These are phyloP conservation scores for Diglossa cyanea DNA, from an alignment of 2,797 vertebrate species.

Conservation along the genomic window DNA sequence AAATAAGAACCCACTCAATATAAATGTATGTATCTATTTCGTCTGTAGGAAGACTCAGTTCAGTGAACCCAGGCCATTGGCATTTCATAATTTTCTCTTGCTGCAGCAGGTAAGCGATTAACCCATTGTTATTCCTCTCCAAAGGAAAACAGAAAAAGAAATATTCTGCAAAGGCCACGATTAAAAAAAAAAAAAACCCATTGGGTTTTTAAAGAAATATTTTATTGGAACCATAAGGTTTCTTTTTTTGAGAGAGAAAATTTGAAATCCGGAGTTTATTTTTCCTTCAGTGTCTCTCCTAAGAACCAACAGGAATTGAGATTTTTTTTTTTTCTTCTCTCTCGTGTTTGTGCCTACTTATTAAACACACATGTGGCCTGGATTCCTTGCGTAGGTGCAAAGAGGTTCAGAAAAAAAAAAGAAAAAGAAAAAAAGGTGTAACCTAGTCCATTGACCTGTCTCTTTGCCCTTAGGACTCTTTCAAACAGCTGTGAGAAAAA, in stretches of 20 bases:
- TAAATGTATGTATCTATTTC: neutral
- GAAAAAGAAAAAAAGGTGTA: conserved; percentile 54
- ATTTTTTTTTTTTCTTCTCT: conserved; percentile 39
- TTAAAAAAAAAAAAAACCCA: conserved; percentile 15
- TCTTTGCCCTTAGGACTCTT: conserved; percentile 79
- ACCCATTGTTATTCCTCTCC: conserved; percentile 42
- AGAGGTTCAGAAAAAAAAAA: conserved; percentile 4
- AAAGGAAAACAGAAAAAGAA: conserved; percentile 57
- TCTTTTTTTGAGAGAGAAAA: conserved; percentile 63
- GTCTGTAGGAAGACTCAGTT: neutral
- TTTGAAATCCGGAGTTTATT: conserved; percentile 77
- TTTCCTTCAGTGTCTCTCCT: conserved; percentile 71
- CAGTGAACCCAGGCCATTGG: conserved; percentile 4
- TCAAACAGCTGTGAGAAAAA: conserved; percentile 80
- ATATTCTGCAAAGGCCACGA: conserved; percentile 1
- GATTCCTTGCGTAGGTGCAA: conserved; percentile 72
- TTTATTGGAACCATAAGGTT: conserved; percentile 76
- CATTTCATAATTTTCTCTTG: conserved; percentile 54
- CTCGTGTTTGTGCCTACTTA: conserved; percentile 70
- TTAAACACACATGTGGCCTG: conserved; percentile 73
- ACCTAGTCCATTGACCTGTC: conserved; percentile 75
- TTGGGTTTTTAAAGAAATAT: conserved; percentile 62
- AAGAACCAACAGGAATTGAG: conserved; percentile 74
- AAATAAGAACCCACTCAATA: neutral
- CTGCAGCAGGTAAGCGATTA: conserved; percentile 66